phyloP scores from a whole-genome alignment of 2,113 vertebrate genomes.

The Struthidea cinerea region DNA sequence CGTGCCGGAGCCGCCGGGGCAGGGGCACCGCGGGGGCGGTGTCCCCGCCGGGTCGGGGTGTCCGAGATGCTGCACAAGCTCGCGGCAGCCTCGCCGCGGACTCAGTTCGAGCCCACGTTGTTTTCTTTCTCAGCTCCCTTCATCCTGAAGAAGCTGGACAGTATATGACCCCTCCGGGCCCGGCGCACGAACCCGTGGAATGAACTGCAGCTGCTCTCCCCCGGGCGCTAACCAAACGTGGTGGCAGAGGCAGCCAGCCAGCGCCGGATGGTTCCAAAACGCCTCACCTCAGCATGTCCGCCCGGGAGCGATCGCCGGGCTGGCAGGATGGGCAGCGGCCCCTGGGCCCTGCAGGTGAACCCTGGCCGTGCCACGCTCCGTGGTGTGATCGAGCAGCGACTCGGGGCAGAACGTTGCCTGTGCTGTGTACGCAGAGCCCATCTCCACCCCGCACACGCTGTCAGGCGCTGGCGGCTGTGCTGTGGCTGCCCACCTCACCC shows the following conservation, averaged over 20 bases:
- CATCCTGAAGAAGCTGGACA: conserved; percentile 94
- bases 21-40: not conserved
- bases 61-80: fast-evolving
- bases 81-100: not conserved
- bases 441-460: not conserved
- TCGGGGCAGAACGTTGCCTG: not conserved
- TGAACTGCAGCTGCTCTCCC: conserved; percentile 22
- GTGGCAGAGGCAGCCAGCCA: not conserved
- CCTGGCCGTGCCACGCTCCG: not conserved
- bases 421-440: not conserved
- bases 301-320: not conserved
- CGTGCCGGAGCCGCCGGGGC: not conserved
- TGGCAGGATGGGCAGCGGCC: not conserved
- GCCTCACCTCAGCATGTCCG: not conserved
- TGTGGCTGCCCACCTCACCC: not conserved
- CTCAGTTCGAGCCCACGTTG: not conserved
- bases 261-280: not conserved
- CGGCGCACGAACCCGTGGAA: not conserved
- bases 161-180: conserved; percentile 76
- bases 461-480: not conserved
- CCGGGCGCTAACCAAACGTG: not conserved
- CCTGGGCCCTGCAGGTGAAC: not conserved
- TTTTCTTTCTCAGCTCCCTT: conserved; percentile 81
- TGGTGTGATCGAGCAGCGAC: no score
- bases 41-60: not conserved